These are phyloP conservation scores for Pluvianellus socialis DNA, from an alignment of 2,113 vertebrate species.

Conservation along the genomic window DNA sequence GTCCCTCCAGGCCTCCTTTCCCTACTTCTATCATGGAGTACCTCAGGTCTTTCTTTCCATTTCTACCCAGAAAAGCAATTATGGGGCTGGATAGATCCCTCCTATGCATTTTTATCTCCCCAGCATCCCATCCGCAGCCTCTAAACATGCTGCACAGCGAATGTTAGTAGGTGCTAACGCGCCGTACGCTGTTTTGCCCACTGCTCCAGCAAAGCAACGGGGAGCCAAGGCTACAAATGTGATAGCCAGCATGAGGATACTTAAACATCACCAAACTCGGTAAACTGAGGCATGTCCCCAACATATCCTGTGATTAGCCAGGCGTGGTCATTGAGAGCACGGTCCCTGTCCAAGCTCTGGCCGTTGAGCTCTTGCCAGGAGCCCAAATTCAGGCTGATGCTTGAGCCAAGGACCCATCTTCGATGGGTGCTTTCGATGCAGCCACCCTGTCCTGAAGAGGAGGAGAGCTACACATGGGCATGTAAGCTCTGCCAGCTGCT, in stretches of 20 bases:
- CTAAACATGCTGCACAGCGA: not conserved
- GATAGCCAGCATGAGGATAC: accelerated
- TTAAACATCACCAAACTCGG: accelerated
- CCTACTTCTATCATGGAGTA: not conserved
- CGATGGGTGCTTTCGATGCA: not conserved
- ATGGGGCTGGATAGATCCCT: not conserved
- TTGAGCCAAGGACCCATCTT: not conserved
- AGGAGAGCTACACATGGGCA: not conserved
- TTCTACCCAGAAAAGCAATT: not conserved
- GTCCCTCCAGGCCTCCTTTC: not conserved
- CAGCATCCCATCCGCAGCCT: not conserved
- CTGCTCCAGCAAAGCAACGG: accelerated
- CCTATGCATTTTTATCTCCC: not conserved
- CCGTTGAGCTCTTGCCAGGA: not conserved
- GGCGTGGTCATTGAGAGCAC: not conserved
- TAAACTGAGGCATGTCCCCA: not conserved
- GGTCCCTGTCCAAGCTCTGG: not conserved
- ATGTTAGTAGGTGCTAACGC: not conserved
- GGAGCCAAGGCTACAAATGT: not conserved
- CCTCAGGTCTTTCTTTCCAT: accelerated
- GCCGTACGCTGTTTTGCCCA: not conserved
- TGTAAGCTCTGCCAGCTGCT: not conserved
- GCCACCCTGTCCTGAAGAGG: not conserved
- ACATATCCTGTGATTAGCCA: not conserved
- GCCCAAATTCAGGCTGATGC: not conserved